Conservation (phyloP, 2,113 vertebrate genomes). For the Tylochromis polylepis region DNA sequence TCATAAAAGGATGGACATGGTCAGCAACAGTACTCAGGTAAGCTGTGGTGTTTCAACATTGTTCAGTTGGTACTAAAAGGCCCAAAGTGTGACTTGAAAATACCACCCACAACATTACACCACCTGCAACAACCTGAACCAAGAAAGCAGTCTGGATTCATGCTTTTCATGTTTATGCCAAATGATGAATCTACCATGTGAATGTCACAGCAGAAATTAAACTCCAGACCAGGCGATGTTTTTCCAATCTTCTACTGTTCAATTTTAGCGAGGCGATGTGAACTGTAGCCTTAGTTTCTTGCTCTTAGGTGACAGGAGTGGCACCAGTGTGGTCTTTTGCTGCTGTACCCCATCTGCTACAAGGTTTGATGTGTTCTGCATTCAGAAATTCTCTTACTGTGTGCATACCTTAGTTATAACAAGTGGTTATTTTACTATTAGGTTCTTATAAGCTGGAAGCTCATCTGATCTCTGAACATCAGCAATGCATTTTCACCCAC, state of each 20-base stretch:
- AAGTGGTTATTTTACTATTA: background rate
- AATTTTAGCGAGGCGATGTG: background rate
- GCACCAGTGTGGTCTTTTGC: background rate
- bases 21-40: background rate
- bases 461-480: background rate
- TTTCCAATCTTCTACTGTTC: background rate
- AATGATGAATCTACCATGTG: background rate
- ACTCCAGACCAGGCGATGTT: accelerated
- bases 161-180: background rate
- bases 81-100: background rate
- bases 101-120: background rate
- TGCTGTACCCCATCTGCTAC: background rate
- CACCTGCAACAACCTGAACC: accelerated
- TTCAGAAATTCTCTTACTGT: background rate
- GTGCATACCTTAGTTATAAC: background rate
- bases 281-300: background rate
- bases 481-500: background rate
- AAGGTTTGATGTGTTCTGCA: background rate
- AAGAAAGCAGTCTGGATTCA: background rate
- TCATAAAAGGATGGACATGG: background rate
- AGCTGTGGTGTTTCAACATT: background rate
- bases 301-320: background rate
- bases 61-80: background rate
- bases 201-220: background rate
- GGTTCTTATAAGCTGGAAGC: background rate